Base-by-base conservation (phyloP, 2,797 vertebrate species). In the Cuniculus paca region DNA sequence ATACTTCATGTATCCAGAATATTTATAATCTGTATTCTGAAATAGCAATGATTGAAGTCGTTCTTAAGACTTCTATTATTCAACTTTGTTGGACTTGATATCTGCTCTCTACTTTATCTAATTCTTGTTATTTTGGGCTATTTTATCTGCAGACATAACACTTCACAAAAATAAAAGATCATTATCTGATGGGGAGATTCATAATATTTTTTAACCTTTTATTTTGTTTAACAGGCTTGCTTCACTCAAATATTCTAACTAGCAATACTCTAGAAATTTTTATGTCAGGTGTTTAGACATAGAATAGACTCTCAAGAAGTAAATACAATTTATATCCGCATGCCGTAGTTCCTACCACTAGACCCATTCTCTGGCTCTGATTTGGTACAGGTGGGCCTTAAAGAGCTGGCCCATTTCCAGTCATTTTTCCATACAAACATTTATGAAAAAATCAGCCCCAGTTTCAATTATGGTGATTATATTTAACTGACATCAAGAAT, bases 241-340 rank as follows among this genome's bases (percentile, higher is more conserved):
- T 90, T 91, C 45, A 81, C 36, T 91, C 45, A 77, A 56, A 61
- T 72, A 88, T 88, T 94, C 86, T 88, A 91, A 36, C 24, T 50
- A 52, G 48, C 34, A 58, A 63, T 52, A 77, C 63, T 80, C 9
- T 61, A 95, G 26, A 13, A 97, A 61, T 97, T 96, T 98, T 96
- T 87, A 87, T 96, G 95, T 56, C 26, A 50, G 84, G 2, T 93
- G 97, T 97, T 97, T 94, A 81, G 74, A 72, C 48, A 61, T 68
- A 77, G 31, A 94, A 61, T 81, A 95, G 56, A 83, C 61, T 88
- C 89, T 52, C 34, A 95, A 94, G 82, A 94, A 61, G 92, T 92
- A 95, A 95, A 94, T 94, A 88, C 68, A 93, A 81, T 83, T 79
- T 94, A 45, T 88, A 63, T 68, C 86, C 77, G 13, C 74, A 34